Evolutionary conservation across 2,888 invertebrate species (phyloP), one percentile per base, ranked within the genome.

Genomic region (Lasioglossum pauxillum): DNA sequence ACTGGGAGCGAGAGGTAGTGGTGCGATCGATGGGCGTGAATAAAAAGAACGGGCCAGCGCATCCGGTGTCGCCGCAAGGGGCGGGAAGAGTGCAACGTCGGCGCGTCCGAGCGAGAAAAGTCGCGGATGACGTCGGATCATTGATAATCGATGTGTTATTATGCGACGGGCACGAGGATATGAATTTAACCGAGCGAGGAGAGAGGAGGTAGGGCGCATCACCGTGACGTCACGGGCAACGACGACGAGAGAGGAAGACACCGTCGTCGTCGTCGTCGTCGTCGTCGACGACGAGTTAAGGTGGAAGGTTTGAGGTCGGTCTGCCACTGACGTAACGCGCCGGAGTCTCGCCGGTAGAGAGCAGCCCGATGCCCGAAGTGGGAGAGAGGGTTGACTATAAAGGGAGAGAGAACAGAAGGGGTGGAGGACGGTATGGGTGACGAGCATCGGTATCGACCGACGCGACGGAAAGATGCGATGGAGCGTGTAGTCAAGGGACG

Each of bases 361-460:
- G 81, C 81, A 88, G 60, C 74, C 64, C 77, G 60, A 53, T 53
- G 53, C 23, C 23, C 53, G 53, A 53, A 53, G 83, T 77, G 78
- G 60, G 27, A 60, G 27, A 60, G 73, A 78, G 76, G 78, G 80
- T 74, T 38, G 82, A 83, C 81, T 79, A 72, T 75, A 77, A 80
- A 85, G 76, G 60, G 53, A 16, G 12, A 60, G n/a, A 67, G 80
- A 23, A 69, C 27, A 27, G 10, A 67, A 23, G 81, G 44, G 44
- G 64, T 23, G 57, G 80, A 81, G 83, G 85, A 80, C 78, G 74
- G 69, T 60, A 27, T 81, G 86, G 83, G 76, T 88, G 88, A 91
- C 90, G 89, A 90, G 90, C 86, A 91, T 91, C 88, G 90, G 86
- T 91, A 91, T 91, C 91, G 91, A 91, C 90, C 90, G 86, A 83